These are phyloP conservation scores for Drosophila pruinosa DNA, from an alignment of 1,140 invertebrate genomes.

Conservation along the genomic window DNA sequence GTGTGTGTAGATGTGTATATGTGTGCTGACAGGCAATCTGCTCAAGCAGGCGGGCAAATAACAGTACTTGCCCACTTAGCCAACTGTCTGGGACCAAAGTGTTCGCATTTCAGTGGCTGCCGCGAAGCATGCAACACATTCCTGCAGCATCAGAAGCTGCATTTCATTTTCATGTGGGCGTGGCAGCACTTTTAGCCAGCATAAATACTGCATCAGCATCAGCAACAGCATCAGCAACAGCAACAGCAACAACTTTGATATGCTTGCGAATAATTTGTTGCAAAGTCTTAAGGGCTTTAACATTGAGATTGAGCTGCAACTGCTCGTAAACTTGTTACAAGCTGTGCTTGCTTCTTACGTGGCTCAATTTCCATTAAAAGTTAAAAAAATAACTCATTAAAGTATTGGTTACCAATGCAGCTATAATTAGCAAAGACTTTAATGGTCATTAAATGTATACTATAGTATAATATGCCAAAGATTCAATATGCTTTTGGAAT, in stretches of 20 bases:
- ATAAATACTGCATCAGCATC: not conserved
- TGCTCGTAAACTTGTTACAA: not conserved
- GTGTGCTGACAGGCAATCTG: conserved; percentile 22
- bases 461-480: too few species aligned
- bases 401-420: too few species aligned
- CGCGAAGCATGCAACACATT: conserved; percentile 46
- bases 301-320: not conserved
- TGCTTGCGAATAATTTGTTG: not conserved
- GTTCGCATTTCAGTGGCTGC: conserved; percentile 23
- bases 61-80: conserved; percentile 18
- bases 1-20: not conserved
- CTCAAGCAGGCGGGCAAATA: conserved; percentile 6
- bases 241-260: too few species aligned
- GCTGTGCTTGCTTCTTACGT: not conserved
- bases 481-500: too few species aligned
- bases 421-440: too few species aligned
- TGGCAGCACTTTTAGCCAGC: not conserved
- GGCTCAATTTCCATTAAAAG: not conserved
- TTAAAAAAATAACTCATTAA: too few species aligned
- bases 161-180: not conserved
- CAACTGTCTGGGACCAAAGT: conserved; percentile 14
- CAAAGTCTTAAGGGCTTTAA: not conserved
- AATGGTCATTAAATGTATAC: too few species aligned
- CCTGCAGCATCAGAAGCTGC: not conserved
- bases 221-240: not conserved